Conservation (phyloP, 2,888 invertebrate species). For the Graphium colonna region DNA sequence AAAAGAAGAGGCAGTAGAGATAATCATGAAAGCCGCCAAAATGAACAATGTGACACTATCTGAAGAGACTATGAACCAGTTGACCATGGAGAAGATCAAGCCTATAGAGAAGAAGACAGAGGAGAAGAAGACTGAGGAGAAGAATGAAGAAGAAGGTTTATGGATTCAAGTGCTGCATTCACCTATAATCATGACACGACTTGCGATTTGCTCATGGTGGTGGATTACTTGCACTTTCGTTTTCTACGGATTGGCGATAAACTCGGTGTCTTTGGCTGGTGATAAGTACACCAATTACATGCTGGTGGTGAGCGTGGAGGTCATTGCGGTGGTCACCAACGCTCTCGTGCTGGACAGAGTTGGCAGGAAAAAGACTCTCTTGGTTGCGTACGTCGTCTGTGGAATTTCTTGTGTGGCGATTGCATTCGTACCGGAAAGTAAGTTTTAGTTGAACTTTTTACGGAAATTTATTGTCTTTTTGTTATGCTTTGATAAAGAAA, state of each 20-base stretch:
- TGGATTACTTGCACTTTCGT: conserved; percentile 90
- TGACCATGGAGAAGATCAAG: conserved; percentile 51
- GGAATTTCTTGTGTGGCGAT: conserved; percentile 75
- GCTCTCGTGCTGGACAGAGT: conserved; percentile 82
- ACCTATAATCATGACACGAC: conserved; percentile 61
- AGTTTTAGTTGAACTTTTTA: too few relatives aligned
- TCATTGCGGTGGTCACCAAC: conserved; percentile 84
- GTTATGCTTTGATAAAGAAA: too few relatives aligned
- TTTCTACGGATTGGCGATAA: conserved; percentile 89
- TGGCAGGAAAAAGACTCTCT: conserved; percentile 82
- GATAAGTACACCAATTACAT: conserved; percentile 90
- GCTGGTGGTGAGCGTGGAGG: conserved; percentile 83
- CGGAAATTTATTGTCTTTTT: too few relatives aligned
- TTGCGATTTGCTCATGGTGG: conserved; percentile 78
- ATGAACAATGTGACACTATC: conserved; percentile 78
- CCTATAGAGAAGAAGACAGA: conserved; percentile 45
- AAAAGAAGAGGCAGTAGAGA: conserved; percentile 82
- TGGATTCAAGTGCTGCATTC: conserved; percentile 59
- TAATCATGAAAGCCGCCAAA: conserved; percentile 82
- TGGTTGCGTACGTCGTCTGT: conserved; percentile 79
- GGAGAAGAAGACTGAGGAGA: conserved; percentile 48
- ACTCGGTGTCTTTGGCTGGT: conserved; percentile 86
- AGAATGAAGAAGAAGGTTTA: conserved; percentile 43
- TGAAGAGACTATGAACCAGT: conserved; percentile 64
- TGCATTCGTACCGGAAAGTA: conserved; percentile 72